Base-by-base conservation (phyloP, 2,888 invertebrate genomes). In the Apeira syringaria region DNA sequence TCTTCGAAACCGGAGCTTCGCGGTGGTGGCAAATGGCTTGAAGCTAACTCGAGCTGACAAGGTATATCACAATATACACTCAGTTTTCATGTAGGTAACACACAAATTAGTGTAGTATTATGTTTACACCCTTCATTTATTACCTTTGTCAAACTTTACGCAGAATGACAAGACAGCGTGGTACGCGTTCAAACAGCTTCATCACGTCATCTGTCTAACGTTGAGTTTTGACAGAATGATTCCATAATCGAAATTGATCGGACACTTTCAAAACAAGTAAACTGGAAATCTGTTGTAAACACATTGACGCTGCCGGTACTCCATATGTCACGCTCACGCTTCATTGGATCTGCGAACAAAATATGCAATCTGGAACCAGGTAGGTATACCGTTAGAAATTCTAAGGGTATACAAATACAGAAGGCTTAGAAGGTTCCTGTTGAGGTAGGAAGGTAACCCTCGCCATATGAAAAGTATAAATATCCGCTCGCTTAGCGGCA, bases 261-360 rank as follows among this genome's bases (percentile, higher is more conserved):
- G 54, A 74, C 70, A 73, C 66, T 72, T 67, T 65, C 61, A 66
- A 74, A 76, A 39, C 27, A 75, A 73, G 74, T 76, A 69, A 67
- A 65, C 68, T 63, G 71, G 64, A 74, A 80, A 76, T 81, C 79
- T 87, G 83, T 85, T 76, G 75, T 85, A 83, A 3, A 15, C n/a
- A n/a, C n/a, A n/a, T 64, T 84, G 88, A 85, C 86, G 83, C n/a
- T 80, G 73, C 61, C 87, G 88, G 88, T 87, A 72, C 81, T 79
- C 1, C 7, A 3, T 20, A 24, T 75, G 80, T 74, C 60, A 68
- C 61, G n/a, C 66, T 72, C 64, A 79, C 74, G 80, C 83, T 84
- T 86, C 82, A 84, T 86, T 85, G 83, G 73, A 71, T 80, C 74
- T 70, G 67, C n/a, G n/a, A n/a, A n/a, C n/a, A n/a, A n/a, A n/a